Conservation (phyloP, 2,797 vertebrate species). For the Thalassophryne amazonica region DNA sequence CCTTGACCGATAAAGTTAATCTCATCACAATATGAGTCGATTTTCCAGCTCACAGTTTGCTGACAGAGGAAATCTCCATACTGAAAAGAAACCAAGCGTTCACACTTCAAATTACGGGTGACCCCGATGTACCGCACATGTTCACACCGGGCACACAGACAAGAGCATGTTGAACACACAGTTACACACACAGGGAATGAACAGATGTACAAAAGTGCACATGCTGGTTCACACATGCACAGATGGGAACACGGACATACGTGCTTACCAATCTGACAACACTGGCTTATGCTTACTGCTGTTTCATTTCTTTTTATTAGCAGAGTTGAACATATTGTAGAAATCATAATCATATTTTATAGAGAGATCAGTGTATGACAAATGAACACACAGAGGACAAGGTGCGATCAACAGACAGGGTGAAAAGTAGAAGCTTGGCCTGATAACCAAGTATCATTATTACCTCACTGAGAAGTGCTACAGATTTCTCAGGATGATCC, state of each 20-base stretch:
- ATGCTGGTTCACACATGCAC: constrained; percentile 44
- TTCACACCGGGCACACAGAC: constrained; percentile 6
- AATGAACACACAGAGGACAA: no score
- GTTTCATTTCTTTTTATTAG: neutral
- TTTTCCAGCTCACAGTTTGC: constrained; percentile 70
- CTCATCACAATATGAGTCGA: constrained; percentile 65
- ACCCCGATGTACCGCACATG: constrained; percentile 35
- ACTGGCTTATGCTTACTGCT: neutral
- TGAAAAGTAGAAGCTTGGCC: no score
- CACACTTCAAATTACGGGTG: constrained; percentile 65
- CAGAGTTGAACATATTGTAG: neutral
- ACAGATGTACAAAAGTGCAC: constrained; percentile 45
- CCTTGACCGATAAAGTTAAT: constrained; percentile 69
- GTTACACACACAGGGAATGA: constrained; percentile 16
- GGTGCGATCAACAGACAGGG: no score
- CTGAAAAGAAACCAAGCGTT: constrained; percentile 67
- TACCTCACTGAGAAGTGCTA: no score
- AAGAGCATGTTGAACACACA: constrained; percentile 11
- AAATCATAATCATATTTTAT: neutral
- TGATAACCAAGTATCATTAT: no score
- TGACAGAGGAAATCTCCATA: constrained; percentile 69
- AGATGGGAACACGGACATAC: constrained; percentile 29
- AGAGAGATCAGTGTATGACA: neutral
- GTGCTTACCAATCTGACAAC: constrained; percentile 16
- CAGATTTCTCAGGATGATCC: no score